Evolutionary conservation across 1,140 invertebrate species (phyloP).

Genomic region (Aphelinus certus): DNA sequence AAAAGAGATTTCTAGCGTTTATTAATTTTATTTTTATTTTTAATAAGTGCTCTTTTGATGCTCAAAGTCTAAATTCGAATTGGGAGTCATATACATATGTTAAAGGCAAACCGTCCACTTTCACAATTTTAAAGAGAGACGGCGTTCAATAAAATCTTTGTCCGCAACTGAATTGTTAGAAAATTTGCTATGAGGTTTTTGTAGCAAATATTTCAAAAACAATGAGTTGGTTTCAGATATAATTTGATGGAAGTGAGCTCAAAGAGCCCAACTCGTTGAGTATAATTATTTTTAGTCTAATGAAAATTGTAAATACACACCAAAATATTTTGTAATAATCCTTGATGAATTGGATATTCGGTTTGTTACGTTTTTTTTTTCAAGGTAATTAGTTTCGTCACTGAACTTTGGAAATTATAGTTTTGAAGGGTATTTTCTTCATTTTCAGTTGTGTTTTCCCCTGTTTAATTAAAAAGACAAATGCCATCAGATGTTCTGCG

Average conservation of each 20-base stretch:
- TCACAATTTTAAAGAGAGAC: constrained; percentile 17
- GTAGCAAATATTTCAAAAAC: constrained; percentile 27
- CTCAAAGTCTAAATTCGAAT: constrained; percentile 24
- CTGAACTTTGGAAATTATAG: constrained; percentile 36
- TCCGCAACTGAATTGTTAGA: constrained; percentile 13
- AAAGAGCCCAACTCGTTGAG: constrained; percentile 34
- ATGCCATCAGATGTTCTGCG: constrained; percentile 36
- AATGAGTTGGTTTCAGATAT: constrained; percentile 18
- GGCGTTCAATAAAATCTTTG: constrained; percentile 5
- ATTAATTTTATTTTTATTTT: constrained; percentile 32
- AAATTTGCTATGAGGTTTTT: constrained; percentile 24
- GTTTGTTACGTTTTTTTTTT: constrained; percentile 34
- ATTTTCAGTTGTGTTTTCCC: constrained; percentile 42
- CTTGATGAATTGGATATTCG: constrained; percentile 35
- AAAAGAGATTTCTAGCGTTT: constrained; percentile 35
- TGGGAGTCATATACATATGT: constrained; percentile 12
- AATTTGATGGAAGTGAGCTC: constrained; percentile 31
- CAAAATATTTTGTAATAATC: constrained; percentile 52
- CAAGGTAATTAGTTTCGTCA: constrained; percentile 36
- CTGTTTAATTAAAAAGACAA: constrained; percentile 35
- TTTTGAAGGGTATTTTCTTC: constrained; percentile 44
- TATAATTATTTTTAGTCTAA: constrained; percentile 49
- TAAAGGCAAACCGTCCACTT: constrained; percentile 24
- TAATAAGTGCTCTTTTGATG: constrained; percentile 25
- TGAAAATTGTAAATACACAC: constrained; percentile 52